phyloP scores from a whole-genome alignment of 1,140 invertebrate genomes.

The Anadara kagoshimensis region DNA sequence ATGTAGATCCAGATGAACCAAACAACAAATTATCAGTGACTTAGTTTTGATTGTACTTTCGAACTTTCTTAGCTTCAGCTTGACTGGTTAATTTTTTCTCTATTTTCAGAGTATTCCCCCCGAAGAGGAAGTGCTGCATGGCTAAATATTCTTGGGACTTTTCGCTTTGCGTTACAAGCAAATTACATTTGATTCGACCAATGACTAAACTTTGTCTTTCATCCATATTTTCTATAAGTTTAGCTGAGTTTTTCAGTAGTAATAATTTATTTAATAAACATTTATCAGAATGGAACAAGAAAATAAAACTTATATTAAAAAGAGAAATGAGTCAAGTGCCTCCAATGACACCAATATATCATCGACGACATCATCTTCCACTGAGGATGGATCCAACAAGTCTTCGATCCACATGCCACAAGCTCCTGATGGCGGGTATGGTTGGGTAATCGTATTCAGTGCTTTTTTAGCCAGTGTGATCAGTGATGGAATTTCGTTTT shows the following conservation, averaged over 20 bases:
- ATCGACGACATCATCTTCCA: constrained; percentile 35
- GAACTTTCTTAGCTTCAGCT: background rate
- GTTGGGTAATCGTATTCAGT: constrained; percentile 85
- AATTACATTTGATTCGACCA: constrained; percentile 59
- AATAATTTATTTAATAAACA: constrained; percentile 53
- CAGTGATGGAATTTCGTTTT: constrained; percentile 84
- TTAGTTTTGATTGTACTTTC: too few species aligned
- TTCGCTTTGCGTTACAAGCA: constrained; percentile 40
- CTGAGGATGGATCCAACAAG: constrained; percentile 28
- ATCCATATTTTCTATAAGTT: constrained; percentile 58
- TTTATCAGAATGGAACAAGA: background rate
- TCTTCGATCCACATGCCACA: constrained; percentile 70
- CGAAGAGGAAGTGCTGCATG: constrained; percentile 33
- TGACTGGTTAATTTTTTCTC: background rate
- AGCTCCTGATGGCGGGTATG: constrained; percentile 89
- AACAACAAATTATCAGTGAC: too few species aligned
- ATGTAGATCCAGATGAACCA: too few species aligned
- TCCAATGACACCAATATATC: constrained; percentile 11
- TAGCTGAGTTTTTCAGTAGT: constrained; percentile 62
- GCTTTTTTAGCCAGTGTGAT: constrained; percentile 93
- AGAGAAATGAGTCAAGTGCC: constrained; percentile 20
- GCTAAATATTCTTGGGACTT: constrained; percentile 36
- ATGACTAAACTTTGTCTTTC: constrained; percentile 65
- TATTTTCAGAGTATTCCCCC: constrained; percentile 44
- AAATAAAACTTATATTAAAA: constrained; percentile 31